A percentile compares a stretch with the other conserved stretches of the same genome.
Evolutionary conservation across 2,797 vertebrate species (phyloP).

Genomic region (Poecilia picta): DNA sequence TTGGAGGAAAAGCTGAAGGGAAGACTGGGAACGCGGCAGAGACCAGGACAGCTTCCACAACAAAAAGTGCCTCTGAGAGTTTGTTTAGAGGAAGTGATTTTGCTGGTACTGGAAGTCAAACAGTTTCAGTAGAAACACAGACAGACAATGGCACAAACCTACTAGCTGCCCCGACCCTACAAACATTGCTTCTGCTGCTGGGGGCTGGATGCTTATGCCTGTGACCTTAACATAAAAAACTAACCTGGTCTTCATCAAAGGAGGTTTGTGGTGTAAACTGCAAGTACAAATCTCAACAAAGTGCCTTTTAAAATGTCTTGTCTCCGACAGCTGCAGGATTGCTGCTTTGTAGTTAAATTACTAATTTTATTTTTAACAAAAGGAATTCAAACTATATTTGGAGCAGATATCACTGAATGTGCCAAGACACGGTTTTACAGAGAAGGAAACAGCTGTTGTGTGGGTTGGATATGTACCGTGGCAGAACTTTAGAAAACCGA

Average conservation of each 20-base stretch:
- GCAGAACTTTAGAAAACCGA: background rate
- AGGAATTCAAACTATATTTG: conserved; percentile 10
- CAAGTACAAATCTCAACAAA: conserved; percentile 37
- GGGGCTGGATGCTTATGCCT: conserved; percentile 40
- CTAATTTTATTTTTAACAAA: background rate
- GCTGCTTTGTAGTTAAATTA: conserved; percentile 24
- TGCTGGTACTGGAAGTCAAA: conserved; percentile 15
- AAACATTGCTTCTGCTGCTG: conserved; percentile 54
- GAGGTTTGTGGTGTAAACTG: conserved; percentile 21
- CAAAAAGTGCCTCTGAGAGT: conserved; percentile 59
- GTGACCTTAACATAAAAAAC: conserved; percentile 50
- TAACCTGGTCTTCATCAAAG: conserved; percentile 23
- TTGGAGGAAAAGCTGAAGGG: conserved; percentile 18
- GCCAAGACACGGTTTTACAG: conserved; percentile 44
- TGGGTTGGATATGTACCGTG: no score
- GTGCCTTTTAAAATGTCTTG: conserved; percentile 66
- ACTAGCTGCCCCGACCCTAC: conserved; percentile 22
- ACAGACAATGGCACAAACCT: conserved; percentile 30
- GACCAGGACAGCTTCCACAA: conserved; percentile 32
- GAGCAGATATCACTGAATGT: conserved; percentile 31
- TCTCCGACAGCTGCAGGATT: conserved; percentile 1
- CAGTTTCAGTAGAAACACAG: conserved; percentile 32
- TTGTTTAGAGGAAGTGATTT: conserved; percentile 40
- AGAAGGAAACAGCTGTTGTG: background rate
- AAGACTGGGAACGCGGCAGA: conserved; percentile 11